phyloP scores from a whole-genome alignment of 1,140 invertebrate genomes.

The Zaprionus ghesquierei region DNA sequence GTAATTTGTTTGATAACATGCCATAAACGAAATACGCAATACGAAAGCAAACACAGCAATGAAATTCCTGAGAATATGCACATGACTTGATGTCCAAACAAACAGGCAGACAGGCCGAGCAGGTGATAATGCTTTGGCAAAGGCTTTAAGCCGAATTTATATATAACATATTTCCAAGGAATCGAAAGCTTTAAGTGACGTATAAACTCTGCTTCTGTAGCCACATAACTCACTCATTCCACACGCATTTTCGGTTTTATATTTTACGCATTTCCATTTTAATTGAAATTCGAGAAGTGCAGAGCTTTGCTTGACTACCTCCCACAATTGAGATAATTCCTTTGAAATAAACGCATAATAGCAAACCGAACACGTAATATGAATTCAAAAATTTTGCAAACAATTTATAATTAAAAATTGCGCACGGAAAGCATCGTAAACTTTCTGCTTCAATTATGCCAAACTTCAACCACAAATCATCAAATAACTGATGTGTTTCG shows the following conservation, averaged over 20 bases:
- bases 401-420: constrained; percentile 22
- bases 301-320: neutral
- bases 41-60: constrained; percentile 17
- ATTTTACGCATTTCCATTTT: neutral
- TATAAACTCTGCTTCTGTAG: neutral
- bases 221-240: neutral
- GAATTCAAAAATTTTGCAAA: neutral
- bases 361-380: neutral
- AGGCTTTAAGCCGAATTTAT: neutral
- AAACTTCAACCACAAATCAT: constrained; percentile 7
- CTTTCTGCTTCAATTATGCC: constrained; percentile 10
- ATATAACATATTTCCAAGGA: neutral
- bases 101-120: neutral
- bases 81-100: constrained; percentile 23
- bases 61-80: neutral
- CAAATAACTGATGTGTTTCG: neutral
- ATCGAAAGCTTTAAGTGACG: neutral
- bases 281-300: neutral
- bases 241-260: neutral
- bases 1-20: constrained; percentile 52
- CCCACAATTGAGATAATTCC: neutral
- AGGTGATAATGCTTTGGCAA: neutral
- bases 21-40: constrained; percentile 15
- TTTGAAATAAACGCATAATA: neutral
- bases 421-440: neutral